Conservation (phyloP, 2,888 invertebrate genomes). For the Troilus luridus region DNA sequence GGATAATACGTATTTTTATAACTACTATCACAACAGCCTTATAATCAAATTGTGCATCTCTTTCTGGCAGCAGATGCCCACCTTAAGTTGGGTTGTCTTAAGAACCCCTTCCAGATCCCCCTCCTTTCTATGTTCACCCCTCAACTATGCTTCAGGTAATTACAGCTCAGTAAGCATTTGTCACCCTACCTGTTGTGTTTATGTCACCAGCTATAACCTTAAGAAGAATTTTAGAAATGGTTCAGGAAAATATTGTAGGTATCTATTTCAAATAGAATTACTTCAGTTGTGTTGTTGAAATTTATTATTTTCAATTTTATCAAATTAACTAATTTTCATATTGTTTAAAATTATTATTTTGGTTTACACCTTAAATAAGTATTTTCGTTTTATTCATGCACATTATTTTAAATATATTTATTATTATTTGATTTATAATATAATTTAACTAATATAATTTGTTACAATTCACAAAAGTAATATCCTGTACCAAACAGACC, state of each 20-base stretch:
- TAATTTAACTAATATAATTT: no score
- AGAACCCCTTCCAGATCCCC: neutral
- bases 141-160: neutral
- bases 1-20: neutral
- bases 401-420: neutral
- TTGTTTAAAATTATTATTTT: neutral
- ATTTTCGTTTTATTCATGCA: neutral
- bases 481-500: no score
- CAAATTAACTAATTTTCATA: neutral
- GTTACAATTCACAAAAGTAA: no score
- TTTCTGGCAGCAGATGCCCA: neutral
- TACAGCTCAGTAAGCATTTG: neutral
- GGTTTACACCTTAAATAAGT: neutral
- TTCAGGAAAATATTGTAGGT: neutral
- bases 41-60: neutral
- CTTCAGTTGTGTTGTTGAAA: neutral
- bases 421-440: no score
- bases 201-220: neutral
- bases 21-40: neutral
- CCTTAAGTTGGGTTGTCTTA: neutral
- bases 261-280: neutral
- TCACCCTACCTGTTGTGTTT: neutral
- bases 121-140: neutral
- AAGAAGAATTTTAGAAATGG: neutral
- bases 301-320: neutral